Conservation (phyloP, 2,113 vertebrate species). For the Bothrops jararaca region DNA sequence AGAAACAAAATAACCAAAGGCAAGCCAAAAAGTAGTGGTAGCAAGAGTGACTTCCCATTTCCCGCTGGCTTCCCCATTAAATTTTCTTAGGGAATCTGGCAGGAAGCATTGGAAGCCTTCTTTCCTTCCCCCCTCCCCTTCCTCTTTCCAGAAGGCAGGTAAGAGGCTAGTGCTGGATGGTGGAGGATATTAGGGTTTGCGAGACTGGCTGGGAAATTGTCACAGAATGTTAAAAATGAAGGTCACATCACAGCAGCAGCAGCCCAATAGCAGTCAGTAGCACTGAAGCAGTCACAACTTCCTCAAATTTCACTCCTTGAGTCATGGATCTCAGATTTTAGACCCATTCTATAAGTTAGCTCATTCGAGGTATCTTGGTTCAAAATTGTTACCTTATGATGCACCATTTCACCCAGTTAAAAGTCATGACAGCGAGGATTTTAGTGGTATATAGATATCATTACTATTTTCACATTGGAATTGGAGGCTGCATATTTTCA, state of each 20-base stretch:
- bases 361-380: not conserved
- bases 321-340: not conserved
- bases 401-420: not conserved
- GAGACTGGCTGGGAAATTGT: not conserved
- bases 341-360: not conserved
- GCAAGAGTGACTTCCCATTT: not conserved
- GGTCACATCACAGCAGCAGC: not conserved
- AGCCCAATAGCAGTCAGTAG: not conserved
- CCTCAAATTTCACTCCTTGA: not conserved
- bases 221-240: not conserved
- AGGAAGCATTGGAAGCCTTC: not conserved
- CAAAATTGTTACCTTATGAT: not conserved
- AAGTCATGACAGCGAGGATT: not conserved
- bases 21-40: not conserved
- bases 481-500: not conserved
- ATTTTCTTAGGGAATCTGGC: not conserved
- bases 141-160: not conserved
- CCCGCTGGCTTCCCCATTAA: not conserved
- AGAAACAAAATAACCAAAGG: not conserved
- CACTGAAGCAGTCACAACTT: not conserved
- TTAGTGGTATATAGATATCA: not conserved
- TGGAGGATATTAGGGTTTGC: not conserved
- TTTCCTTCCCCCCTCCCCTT: not conserved
- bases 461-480: not conserved
- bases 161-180: not conserved